These are phyloP conservation scores for Thamnophis elegans DNA, from an alignment of 2,797 vertebrate species.

Conservation along the genomic window DNA sequence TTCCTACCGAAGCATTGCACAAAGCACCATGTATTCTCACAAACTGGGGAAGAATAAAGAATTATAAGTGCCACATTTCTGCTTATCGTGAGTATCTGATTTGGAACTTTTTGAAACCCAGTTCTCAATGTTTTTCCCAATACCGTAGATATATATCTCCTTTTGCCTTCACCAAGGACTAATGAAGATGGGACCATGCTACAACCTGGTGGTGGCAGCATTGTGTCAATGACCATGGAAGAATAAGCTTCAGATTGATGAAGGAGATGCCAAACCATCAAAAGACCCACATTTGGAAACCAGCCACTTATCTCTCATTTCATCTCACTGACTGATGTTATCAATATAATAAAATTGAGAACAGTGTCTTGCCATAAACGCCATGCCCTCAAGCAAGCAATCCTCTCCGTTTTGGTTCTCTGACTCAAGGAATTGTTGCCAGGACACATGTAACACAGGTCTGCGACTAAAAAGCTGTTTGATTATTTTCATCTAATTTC, in stretches of 20 bases:
- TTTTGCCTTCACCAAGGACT: neutral
- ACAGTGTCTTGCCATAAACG: neutral
- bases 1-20: neutral
- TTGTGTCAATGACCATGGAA: neutral
- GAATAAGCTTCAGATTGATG: neutral
- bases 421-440: neutral
- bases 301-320: neutral
- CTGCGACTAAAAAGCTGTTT: no score
- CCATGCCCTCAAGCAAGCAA: neutral
- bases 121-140: neutral
- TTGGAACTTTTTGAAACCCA: neutral
- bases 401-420: neutral
- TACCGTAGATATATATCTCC: neutral
- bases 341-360: neutral
- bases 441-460: neutral
- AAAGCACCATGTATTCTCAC: neutral
- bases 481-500: no score
- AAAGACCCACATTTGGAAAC: neutral
- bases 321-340: neutral
- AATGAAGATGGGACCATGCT: neutral
- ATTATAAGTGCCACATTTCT: neutral
- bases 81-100: neutral
- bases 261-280: neutral
- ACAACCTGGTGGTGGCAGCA: slow-evolving; percentile 5
- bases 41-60: neutral